These are phyloP conservation scores for Volucella zonaria DNA, from an alignment of 2,888 invertebrate species.

Conservation along the genomic window DNA sequence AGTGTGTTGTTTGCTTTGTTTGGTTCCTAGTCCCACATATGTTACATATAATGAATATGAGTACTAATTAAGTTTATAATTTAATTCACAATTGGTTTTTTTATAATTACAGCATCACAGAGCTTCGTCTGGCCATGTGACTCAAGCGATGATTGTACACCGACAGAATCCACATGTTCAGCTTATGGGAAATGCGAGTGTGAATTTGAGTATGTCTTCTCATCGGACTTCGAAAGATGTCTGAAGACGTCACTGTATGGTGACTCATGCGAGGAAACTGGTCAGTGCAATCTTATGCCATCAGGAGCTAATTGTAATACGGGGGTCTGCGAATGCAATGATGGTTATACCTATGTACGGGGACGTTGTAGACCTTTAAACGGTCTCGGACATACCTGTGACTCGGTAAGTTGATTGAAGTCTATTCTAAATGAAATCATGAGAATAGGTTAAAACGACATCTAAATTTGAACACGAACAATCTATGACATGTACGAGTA, in stretches of 20 bases:
- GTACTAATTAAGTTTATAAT: not conserved
- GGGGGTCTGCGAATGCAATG: constrained; percentile 82
- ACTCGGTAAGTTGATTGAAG: constrained; percentile 76
- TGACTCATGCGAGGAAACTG: constrained; percentile 80
- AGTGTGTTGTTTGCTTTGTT: too few relatives aligned
- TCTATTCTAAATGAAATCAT: too few relatives aligned
- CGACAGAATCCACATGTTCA: constrained; percentile 79
- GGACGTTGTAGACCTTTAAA: constrained; percentile 81
- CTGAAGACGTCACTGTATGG: constrained; percentile 81
- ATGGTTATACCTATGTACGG: constrained; percentile 81
- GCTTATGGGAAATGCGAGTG: constrained; percentile 78
- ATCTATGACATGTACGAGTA: too few relatives aligned
- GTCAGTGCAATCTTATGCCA: constrained; percentile 83
- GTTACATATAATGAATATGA: too few relatives aligned
- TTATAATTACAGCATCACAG: constrained; percentile 71
- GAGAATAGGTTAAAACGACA: too few relatives aligned
- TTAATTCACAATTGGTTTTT: constrained; percentile 6
- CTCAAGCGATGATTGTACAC: constrained; percentile 78
- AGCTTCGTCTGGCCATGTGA: constrained; percentile 81
- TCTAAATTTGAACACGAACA: too few relatives aligned
- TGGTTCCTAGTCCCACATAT: too few relatives aligned
- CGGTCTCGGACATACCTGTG: constrained; percentile 79
- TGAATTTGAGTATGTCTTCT: constrained; percentile 79
- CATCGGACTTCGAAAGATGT: constrained; percentile 79
- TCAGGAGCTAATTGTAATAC: constrained; percentile 82